Evolutionary conservation across 1,140 invertebrate genomes (phyloP).

Genomic region (Ceratoteleas bidentatus): DNA sequence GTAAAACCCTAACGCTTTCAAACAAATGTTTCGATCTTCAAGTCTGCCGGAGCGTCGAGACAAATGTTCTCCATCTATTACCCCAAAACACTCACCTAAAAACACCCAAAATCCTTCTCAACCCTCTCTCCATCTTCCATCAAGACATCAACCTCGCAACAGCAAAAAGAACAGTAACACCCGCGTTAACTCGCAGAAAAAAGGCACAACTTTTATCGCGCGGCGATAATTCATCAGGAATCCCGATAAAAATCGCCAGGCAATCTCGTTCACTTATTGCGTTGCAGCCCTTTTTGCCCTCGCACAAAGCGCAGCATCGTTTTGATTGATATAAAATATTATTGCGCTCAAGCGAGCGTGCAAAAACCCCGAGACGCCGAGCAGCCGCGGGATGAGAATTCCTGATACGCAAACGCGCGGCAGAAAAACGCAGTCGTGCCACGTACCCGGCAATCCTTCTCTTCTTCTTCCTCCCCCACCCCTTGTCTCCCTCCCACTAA

Average conservation of each 20-base stretch:
- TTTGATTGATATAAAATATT: constrained; percentile 29
- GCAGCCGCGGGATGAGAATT: constrained; percentile 12
- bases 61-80: too few species aligned
- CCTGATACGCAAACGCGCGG: constrained; percentile 10
- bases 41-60: too few species aligned
- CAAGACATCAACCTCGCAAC: too few species aligned
- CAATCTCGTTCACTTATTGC: constrained; percentile 10
- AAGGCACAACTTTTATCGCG: too few species aligned
- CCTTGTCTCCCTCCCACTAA: too few species aligned
- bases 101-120: too few species aligned
- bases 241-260: background rate
- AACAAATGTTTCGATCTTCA: too few species aligned
- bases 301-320: constrained; percentile 10
- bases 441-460: background rate
- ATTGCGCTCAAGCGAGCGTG: constrained; percentile 21
- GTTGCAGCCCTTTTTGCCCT: background rate
- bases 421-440: constrained; percentile 4
- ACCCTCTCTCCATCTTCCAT: too few species aligned
- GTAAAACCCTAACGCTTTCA: too few species aligned
- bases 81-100: too few species aligned
- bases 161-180: too few species aligned
- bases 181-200: too few species aligned
- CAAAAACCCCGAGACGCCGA: constrained; percentile 17
- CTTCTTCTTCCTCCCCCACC: background rate
- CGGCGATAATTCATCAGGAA: background rate